Base-by-base conservation (phyloP, 2,113 vertebrate genomes). In the Rhabdomys dilectus region DNA sequence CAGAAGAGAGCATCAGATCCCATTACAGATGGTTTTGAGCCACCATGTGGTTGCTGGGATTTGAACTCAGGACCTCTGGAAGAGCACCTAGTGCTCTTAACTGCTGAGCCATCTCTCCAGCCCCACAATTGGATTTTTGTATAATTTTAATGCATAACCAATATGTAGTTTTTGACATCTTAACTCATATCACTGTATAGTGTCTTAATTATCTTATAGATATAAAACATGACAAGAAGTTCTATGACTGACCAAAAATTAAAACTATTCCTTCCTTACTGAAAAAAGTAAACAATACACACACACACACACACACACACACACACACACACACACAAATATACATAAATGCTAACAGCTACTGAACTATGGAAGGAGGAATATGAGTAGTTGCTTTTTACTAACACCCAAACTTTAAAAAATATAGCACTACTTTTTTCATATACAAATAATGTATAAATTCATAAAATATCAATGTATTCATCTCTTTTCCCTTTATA, bases 251-350 rank as follows among this genome's bases (percentile, higher is more conserved):
- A 70, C 3, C 48, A 39, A 88, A 91, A 93, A 75, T 12, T 66
- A 78, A 90, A 94, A 86, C 84, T 60, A 84, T 66, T 80, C 26
- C 24, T 58, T 94, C 42, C 19, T 56, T 88, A 58, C 36, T 96
- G 81, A n/a, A 70, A 87, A 96, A 94, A 88, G 21, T 22, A 92
- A 66, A 75, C 26, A 78, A 78, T n/a, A n/a, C n/a, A n/a, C 31
- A 89, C 21, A 91, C 91, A 76, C 58, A 5, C 15, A 95, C 39
- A 75, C 6, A 48, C 7, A 48, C 6, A 48, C 48, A 48, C 48
- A 48, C 48, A 48, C 48, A 48, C 48, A 48, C 5, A 48, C 6
- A 48, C 6, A 48, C 48, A 48, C 48, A 96, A 91, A 92, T 6
- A 21, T 19, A n/a, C 10, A 39, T 78, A 86, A 86, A n/a, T 45